Evolutionary conservation across 2,797 vertebrate genomes (phyloP).

Genomic region (Spinibarbus caldwelli): DNA sequence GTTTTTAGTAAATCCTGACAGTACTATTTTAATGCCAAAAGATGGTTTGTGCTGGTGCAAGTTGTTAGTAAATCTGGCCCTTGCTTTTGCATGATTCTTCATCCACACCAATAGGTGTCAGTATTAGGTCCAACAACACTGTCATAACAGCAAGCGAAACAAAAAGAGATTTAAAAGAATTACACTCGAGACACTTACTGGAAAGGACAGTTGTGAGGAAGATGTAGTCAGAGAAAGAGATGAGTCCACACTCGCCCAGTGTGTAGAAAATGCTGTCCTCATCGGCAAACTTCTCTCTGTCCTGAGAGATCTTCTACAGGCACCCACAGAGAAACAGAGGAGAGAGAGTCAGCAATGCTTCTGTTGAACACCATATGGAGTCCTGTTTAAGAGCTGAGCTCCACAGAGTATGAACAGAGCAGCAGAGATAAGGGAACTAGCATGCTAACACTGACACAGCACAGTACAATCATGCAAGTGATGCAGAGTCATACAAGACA

Average conservation of each 20-base stretch:
- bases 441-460: conserved; percentile 53
- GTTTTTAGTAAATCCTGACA: too few species aligned
- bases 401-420: conserved; percentile 10
- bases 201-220: conserved; percentile 98
- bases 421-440: conserved; percentile 33
- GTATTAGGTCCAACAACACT: not conserved
- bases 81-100: not conserved
- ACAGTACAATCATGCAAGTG: conserved; percentile 76
- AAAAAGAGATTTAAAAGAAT: not conserved
- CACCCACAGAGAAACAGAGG: conserved; percentile 60
- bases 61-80: too few species aligned
- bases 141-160: not conserved
- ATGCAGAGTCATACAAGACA: conserved; percentile 75
- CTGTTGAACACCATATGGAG: conserved; percentile 32
- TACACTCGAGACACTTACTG: conserved; percentile 83
- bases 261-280: conserved; percentile 98
- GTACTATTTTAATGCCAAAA: too few species aligned
- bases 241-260: conserved; percentile 95
- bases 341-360: conserved; percentile 45
- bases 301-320: conserved; percentile 92
- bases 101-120: not conserved
- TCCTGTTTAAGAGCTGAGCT: conserved; percentile 16
- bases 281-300: conserved; percentile 98
- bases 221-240: conserved; percentile 99
- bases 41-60: too few species aligned